Evolutionary conservation across 1,140 invertebrate genomes (phyloP), one percentile per base, ranked within the genome.

Genomic region (Notospermus geniculatus): DNA sequence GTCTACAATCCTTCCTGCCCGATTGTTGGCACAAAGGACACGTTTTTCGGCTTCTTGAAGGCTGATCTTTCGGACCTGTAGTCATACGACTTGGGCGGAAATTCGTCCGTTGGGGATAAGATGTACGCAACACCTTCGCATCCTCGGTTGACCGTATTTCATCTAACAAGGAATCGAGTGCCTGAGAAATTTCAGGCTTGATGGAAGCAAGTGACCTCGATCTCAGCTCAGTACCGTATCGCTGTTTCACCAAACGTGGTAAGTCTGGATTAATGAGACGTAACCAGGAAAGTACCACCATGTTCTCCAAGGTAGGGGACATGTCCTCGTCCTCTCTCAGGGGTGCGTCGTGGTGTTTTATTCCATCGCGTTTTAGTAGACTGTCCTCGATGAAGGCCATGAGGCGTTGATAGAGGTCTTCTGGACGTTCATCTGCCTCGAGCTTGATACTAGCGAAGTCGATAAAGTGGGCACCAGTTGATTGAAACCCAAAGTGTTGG

Each of bases 101-200:
- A n/a, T n/a, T n/a, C n/a, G n/a, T n/a, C n/a, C n/a, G n/a, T n/a
- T n/a, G n/a, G n/a, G n/a, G n/a, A n/a, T n/a, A n/a, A n/a, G n/a
- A n/a, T n/a, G n/a, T n/a, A n/a, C n/a, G n/a, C n/a, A n/a, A n/a
- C n/a, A n/a, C n/a, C n/a, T n/a, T n/a, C n/a, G n/a, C n/a, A n/a
- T n/a, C n/a, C n/a, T n/a, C n/a, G n/a, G n/a, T n/a, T n/a, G n/a
- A n/a, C n/a, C 19, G 43, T n/a, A 68, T 11, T 55, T 70, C 65
- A 13, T 68, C 59, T 13, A 71, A 58, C 19, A 66, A 32, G 1
- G 64, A 66, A 1, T 25, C 19, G 13, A 68, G 23, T 1, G 64
- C 66, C 17, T 59, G 64, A 25, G 68, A 67, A 5, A 70, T 67
- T 46, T 72, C 66, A 1, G 71, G 68, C 58, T 72, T 72, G 4